phyloP scores from a whole-genome alignment of 1,140 invertebrate species.

The Drosophila ambigua region DNA sequence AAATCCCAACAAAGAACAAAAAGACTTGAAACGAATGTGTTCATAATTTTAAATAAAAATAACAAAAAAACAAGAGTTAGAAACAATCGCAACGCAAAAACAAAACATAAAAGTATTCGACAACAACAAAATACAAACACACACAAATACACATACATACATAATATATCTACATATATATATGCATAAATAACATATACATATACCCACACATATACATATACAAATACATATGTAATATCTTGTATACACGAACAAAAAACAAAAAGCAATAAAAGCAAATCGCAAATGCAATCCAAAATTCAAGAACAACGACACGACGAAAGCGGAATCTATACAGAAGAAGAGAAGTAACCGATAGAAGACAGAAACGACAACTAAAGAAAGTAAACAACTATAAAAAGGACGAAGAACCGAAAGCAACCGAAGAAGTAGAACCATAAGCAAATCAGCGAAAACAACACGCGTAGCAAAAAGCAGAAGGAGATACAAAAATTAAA shows the following conservation, averaged over 20 bases:
- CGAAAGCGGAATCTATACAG: neutral
- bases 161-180: constrained; percentile 29
- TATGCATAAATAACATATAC: constrained; percentile 26
- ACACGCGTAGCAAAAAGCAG: no score
- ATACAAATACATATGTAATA: constrained; percentile 30
- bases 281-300: no score
- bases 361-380: constrained; percentile 17
- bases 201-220: constrained; percentile 33
- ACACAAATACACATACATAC: constrained; percentile 36
- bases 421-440: constrained; percentile 35
- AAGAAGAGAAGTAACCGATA: neutral
- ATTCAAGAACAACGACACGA: constrained; percentile 40
- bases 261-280: constrained; percentile 9
- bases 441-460: no score
- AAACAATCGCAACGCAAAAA: constrained; percentile 23
- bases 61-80: constrained; percentile 25
- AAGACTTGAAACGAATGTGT: constrained; percentile 73
- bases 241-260: constrained; percentile 38
- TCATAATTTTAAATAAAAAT: constrained; percentile 72
- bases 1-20: constrained; percentile 53
- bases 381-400: constrained; percentile 14
- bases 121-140: constrained; percentile 19
- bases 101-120: constrained; percentile 45
- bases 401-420: constrained; percentile 20
- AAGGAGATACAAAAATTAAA: no score